Evolutionary conservation across 2,797 vertebrate genomes (phyloP).

Genomic region (Alcedo atthis): DNA sequence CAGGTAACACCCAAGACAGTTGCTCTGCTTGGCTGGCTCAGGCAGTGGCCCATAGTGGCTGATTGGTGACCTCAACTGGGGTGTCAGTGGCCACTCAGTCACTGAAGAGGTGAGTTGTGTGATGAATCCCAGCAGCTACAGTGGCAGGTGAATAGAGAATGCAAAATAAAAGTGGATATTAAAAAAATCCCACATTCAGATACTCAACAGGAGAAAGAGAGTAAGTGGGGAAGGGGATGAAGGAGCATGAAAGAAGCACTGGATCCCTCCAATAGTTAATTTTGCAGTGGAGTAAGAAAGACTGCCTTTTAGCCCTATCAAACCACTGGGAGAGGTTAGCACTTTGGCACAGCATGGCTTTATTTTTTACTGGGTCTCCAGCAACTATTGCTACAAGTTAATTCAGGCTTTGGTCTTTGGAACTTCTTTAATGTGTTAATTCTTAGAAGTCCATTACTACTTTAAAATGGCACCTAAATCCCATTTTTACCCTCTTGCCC

Average conservation of each 20-base stretch:
- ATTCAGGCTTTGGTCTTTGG: not conserved
- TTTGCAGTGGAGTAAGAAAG: not conserved
- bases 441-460: slow-evolving; percentile 7
- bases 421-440: not conserved
- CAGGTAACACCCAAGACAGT: not conserved
- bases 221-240: not conserved
- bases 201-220: not conserved
- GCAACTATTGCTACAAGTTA: not conserved
- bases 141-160: not conserved
- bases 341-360: not conserved
- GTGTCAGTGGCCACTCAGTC: not conserved
- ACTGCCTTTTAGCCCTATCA: not conserved
- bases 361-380: not conserved
- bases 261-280: not conserved
- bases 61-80: not conserved
- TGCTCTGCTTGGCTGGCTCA: not conserved
- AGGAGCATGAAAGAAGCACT: not conserved
- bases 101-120: not conserved
- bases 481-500: slow-evolving; percentile 10
- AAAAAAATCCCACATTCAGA: not conserved
- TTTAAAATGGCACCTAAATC: slow-evolving; percentile 6
- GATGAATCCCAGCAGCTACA: not conserved
- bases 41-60: fast-evolving
- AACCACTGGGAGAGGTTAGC: not conserved
- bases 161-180: not conserved